Evolutionary conservation across 2,888 invertebrate genomes (phyloP).

Genomic region (Eilema caniola): DNA sequence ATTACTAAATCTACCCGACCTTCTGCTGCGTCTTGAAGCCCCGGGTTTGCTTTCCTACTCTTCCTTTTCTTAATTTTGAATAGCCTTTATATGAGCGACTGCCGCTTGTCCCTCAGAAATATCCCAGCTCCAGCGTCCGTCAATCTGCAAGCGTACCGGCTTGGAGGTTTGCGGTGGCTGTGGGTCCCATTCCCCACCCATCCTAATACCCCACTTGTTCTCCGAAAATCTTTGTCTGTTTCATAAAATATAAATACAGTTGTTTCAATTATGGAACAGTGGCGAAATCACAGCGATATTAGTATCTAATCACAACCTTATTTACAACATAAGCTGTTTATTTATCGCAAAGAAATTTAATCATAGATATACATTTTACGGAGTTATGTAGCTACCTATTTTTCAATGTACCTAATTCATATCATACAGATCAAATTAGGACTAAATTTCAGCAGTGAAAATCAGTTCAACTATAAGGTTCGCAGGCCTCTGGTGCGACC

Average conservation of each 20-base stretch:
- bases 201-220: not conserved
- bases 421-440: not conserved
- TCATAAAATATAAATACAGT: not conserved
- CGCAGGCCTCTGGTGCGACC: no score
- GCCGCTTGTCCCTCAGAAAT: no score
- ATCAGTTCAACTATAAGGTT: no score
- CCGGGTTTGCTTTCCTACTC: no score
- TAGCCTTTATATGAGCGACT: no score
- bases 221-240: not conserved
- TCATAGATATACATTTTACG: constrained; percentile 7
- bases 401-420: not conserved
- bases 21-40: no score
- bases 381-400: not conserved
- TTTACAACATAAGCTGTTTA: constrained; percentile 15
- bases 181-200: not conserved
- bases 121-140: no score
- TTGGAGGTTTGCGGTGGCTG: no score
- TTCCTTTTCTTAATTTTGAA: no score
- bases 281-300: constrained; percentile 1
- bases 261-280: constrained; percentile 4
- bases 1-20: no score
- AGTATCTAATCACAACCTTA: constrained; percentile 4
- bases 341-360: constrained; percentile 12
- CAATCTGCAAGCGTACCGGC: no score
- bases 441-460: no score